A percentile compares a stretch with the other conserved stretches of the same genome.
Conservation (phyloP, 2,888 invertebrate genomes). For the Kuschelorhynchus macadamiae region DNA sequence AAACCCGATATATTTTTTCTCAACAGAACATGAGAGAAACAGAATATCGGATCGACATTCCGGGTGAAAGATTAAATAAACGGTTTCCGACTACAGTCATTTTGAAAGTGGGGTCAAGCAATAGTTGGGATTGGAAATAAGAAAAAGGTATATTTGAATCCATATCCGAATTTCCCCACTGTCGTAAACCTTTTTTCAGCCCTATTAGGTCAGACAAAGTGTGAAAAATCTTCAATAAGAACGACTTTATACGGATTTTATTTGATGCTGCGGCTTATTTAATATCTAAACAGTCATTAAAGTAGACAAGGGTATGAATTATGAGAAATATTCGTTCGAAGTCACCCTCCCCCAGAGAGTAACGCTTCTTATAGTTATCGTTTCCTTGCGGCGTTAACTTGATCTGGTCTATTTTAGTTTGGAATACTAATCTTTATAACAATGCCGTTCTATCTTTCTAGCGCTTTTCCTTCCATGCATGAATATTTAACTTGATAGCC, state of each 20-base stretch:
- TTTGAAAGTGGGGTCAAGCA: slow-evolving; percentile 17
- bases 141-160: slow-evolving; percentile 42
- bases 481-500: slow-evolving; percentile 32
- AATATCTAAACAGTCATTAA: slow-evolving; percentile 57
- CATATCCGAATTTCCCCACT: slow-evolving; percentile 30
- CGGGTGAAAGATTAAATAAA: slow-evolving; percentile 17
- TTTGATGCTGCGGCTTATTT: slow-evolving; percentile 56
- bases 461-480: slow-evolving; percentile 21
- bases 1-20: neutral
- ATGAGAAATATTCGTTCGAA: slow-evolving; percentile 56
- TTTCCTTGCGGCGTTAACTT: slow-evolving; percentile 52
- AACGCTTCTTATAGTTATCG: slow-evolving; percentile 54
- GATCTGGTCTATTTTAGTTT: slow-evolving; percentile 49
- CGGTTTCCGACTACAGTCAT: slow-evolving; percentile 21
- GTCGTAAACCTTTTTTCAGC: slow-evolving; percentile 44
- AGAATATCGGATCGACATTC: slow-evolving; percentile 10
- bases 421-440: slow-evolving; percentile 53
- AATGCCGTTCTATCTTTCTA: slow-evolving; percentile 36
- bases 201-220: slow-evolving; percentile 43
- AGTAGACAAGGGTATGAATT: slow-evolving; percentile 58
- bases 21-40: neutral
- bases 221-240: slow-evolving; percentile 46
- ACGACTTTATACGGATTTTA: slow-evolving; percentile 54
- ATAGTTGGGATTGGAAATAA: slow-evolving; percentile 29
- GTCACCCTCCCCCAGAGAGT: slow-evolving; percentile 52